Evolutionary conservation across 2,888 invertebrate species (phyloP).

Genomic region (Drosophila stalkeri): DNA sequence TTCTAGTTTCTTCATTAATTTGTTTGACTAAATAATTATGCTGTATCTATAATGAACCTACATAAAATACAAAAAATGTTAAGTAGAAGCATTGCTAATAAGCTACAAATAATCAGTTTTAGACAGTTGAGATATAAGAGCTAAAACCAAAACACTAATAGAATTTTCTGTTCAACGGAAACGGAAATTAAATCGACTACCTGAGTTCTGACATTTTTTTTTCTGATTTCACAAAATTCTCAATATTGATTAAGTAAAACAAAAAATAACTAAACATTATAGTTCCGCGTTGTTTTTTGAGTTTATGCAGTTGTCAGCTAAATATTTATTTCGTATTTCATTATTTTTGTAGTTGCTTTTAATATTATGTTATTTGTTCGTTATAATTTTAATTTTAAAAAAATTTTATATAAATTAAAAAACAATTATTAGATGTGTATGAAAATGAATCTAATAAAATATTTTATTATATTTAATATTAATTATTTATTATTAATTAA

Average conservation of each 20-base stretch:
- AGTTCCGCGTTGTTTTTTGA: neutral
- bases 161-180: neutral
- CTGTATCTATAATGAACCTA: neutral
- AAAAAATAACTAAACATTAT: neutral
- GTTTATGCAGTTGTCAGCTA: neutral
- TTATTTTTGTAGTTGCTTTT: neutral
- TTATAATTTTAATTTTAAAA: too few relatives aligned
- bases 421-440: too few relatives aligned
- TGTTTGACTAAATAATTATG: slow-evolving; percentile 4
- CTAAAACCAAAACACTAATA: neutral
- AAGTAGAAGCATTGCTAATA: neutral
- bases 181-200: neutral
- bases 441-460: too few relatives aligned
- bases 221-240: neutral
- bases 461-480: too few relatives aligned
- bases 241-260: neutral
- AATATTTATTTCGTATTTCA: neutral
- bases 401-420: too few relatives aligned
- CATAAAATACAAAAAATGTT: neutral
- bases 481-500: too few relatives aligned
- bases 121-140: neutral
- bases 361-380: too few relatives aligned
- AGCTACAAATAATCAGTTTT: neutral
- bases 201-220: neutral
- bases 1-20: slow-evolving; percentile 7